These are phyloP conservation scores for Sebastes oblongus DNA, from an alignment of 2,797 vertebrate species.

Conservation along the genomic window DNA sequence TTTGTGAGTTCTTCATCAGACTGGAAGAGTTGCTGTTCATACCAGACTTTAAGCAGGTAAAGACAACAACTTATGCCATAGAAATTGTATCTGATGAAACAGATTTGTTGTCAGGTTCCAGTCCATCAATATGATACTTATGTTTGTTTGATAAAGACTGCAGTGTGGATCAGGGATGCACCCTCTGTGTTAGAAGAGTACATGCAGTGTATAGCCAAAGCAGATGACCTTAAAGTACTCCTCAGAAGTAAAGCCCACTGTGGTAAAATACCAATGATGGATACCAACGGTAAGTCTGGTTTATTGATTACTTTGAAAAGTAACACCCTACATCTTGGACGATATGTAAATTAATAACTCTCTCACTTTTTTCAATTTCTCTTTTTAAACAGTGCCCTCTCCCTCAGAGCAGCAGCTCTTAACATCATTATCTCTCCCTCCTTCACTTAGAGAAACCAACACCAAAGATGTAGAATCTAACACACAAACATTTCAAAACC, in stretches of 20 bases:
- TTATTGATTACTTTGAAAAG: too few species aligned
- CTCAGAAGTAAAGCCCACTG: too few species aligned
- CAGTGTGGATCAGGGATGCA: too few species aligned
- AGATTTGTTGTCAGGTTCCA: too few species aligned
- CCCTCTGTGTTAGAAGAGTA: too few species aligned
- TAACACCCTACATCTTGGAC: background rate
- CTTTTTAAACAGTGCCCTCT: slow-evolving; percentile 31
- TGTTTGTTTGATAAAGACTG: too few species aligned
- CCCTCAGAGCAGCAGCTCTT: slow-evolving; percentile 53
- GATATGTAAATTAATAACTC: background rate
- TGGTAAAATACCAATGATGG: too few species aligned
- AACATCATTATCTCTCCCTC: slow-evolving; percentile 43
- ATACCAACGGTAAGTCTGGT: too few species aligned
- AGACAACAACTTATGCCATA: background rate
- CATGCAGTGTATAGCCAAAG: too few species aligned
- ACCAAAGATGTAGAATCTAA: background rate
- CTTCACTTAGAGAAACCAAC: background rate
- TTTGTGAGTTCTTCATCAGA: slow-evolving; percentile 53
- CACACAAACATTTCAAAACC: background rate
- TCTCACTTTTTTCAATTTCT: background rate
- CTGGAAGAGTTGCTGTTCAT: slow-evolving; percentile 50
- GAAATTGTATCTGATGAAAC: too few species aligned
- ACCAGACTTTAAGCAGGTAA: slow-evolving; percentile 65
- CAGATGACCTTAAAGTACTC: too few species aligned
- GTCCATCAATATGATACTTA: too few species aligned